Evolutionary conservation across 2,888 invertebrate genomes (phyloP), one percentile per base, ranked within the genome.

Genomic region (Conus canariensis): DNA sequence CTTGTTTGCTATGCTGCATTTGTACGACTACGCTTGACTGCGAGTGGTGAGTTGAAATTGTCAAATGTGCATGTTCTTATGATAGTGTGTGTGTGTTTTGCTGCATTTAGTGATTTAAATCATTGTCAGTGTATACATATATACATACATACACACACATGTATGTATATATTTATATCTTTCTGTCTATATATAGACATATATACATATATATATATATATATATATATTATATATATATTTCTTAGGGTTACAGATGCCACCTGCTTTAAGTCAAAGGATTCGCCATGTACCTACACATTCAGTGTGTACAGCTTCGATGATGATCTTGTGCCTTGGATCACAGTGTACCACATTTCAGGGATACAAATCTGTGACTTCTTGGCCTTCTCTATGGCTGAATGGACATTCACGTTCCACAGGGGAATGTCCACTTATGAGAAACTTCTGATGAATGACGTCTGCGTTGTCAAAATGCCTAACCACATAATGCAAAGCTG

Each of bases 281-380:
- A 83, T 22, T 83, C 58, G 22, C 82, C 82, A 22, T 83, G 82
- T 83, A 58, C 82, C 58, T 58, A 22, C 1, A 83, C 82, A 58
- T 83, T 9, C 58, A 83, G 82, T 56, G 82, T 83, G 22, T 22
- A 83, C 6, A 19, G 82, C 58, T 22, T 83, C 9, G 1, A n/a
- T 22, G 82, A 56, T 83, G 82, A 83, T 58, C 58, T 83, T 22
- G 58, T 58, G 22, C 82, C 82, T 83, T 83, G 82, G 82, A 58
- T 83, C 58, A 83, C 82, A 83, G 82, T 56, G 82, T 8, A 83
- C 82, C 82, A 83, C 82, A 83, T 58, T 83, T 83, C 82, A 22
- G 82, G 82, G 22, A 83, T 74, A n/a, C 22, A 74, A 9, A 25
- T 74, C n/a, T 74, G 74, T 74, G 6, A 74, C 74, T 74, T 83